Percentiles rank a stretch among this genome's conserved stretches.
phyloP scores from a whole-genome alignment of 2,797 vertebrate genomes.

The Sparus aurata region DNA sequence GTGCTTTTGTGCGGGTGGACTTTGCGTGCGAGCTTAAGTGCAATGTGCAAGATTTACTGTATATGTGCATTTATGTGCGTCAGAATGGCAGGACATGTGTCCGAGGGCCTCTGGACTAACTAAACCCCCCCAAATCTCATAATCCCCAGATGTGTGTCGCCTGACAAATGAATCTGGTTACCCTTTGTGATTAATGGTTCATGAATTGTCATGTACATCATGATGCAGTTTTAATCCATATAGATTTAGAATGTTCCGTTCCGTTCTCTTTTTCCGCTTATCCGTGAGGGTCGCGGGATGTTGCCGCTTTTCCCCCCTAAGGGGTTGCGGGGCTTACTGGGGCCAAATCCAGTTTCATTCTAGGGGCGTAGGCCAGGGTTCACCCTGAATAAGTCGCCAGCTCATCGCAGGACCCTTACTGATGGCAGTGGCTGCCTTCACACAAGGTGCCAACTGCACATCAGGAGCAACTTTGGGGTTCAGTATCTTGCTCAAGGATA shows the following conservation, averaged over 20 bases:
- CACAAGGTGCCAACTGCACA: too few species aligned
- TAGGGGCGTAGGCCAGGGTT: too few species aligned
- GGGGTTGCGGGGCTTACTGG: too few species aligned
- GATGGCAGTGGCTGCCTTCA: too few species aligned
- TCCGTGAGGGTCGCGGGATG: too few species aligned
- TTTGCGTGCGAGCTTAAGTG: constrained; percentile 17
- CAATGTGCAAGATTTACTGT: background rate
- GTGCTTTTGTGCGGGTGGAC: background rate
- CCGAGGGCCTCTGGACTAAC: constrained; percentile 43
- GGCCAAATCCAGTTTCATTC: too few species aligned
- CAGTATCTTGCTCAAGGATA: too few species aligned
- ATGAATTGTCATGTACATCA: constrained; percentile 12
- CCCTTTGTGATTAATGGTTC: constrained; percentile 24
- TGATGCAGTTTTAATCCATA: constrained; percentile 45
- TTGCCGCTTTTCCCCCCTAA: too few species aligned
- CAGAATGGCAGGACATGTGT: constrained; percentile 35
- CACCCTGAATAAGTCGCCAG: too few species aligned
- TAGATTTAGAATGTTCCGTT: constrained; percentile 29
- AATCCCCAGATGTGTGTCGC: constrained; percentile 68
- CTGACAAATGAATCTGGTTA: constrained; percentile 57
- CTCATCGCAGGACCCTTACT: too few species aligned
- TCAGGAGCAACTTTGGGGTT: too few species aligned
- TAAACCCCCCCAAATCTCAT: constrained; percentile 74
- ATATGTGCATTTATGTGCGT: constrained; percentile 7
- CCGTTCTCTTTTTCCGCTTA: too few species aligned